Percentiles rank a stretch among this genome's conserved stretches.
phyloP scores from a whole-genome alignment of 2,797 vertebrate genomes.

The Sylvia borin region DNA sequence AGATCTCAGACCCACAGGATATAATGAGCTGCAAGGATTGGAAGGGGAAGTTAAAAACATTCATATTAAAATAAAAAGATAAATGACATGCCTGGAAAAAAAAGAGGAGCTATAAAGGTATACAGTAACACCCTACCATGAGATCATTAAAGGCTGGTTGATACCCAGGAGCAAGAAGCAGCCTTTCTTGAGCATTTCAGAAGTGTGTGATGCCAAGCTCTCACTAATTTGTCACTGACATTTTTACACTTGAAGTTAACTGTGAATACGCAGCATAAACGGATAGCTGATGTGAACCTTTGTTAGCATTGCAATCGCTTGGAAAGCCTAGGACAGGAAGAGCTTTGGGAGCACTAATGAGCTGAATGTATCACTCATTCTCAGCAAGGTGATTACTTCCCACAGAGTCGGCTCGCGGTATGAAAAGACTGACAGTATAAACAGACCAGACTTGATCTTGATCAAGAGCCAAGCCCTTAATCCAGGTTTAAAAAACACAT shows the following conservation, averaged over 20 bases:
- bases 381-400: not conserved
- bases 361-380: not conserved
- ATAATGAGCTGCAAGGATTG: not conserved
- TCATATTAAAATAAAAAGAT: not conserved
- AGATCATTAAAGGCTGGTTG: not conserved
- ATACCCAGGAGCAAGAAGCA: not conserved
- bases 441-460: not conserved
- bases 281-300: not conserved
- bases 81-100: not conserved
- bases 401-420: not conserved
- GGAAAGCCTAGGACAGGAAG: not conserved
- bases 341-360: slow-evolving; percentile 14
- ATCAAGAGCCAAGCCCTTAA: not conserved
- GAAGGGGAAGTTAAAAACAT: not conserved
- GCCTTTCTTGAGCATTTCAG: not conserved
- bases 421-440: not conserved
- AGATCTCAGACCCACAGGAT: not conserved
- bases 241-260: not conserved
- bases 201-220: not conserved
- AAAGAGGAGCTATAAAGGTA: not conserved
- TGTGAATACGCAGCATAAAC: not conserved
- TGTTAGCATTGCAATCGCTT: not conserved
- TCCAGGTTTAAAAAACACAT: not conserved
- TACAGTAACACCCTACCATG: not conserved
- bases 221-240: slow-evolving; percentile 14